Evolutionary conservation across 2,888 invertebrate genomes (phyloP).

Genomic region (Meteorus colon): DNA sequence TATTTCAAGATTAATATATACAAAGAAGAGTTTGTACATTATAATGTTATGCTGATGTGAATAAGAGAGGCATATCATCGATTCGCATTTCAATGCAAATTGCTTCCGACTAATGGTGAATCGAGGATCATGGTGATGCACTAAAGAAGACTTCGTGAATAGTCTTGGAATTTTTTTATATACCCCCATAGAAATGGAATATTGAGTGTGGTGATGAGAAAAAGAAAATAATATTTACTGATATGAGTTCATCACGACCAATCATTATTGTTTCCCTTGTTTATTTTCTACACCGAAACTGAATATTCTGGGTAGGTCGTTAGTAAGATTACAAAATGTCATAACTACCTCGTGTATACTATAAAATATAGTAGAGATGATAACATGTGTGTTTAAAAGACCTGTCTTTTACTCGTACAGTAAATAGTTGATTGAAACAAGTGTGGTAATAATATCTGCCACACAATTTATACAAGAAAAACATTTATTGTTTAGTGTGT

Average conservation of each 20-base stretch:
- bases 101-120: constrained; percentile 49
- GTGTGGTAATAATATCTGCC: neutral
- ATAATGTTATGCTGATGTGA: constrained; percentile 20
- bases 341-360: neutral
- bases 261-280: neutral
- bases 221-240: constrained; percentile 8
- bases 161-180: constrained; percentile 18
- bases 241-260: constrained; percentile 7
- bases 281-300: neutral
- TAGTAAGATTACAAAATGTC: neutral
- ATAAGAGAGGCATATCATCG: constrained; percentile 49
- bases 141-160: constrained; percentile 28
- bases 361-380: neutral
- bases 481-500: constrained; percentile 14
- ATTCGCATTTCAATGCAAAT: constrained; percentile 63
- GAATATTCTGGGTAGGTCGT: neutral
- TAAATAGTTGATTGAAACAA: constrained; percentile 33
- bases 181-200: constrained; percentile 17
- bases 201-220: constrained; percentile 11
- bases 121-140: constrained; percentile 28
- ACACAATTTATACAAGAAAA: constrained; percentile 13
- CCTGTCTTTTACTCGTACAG: neutral
- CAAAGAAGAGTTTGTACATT: constrained; percentile 16
- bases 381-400: constrained; percentile 26
- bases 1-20: constrained; percentile 2